These are phyloP conservation scores for Cataglyphis albicans DNA, from an alignment of 2,888 invertebrate species.

Conservation along the genomic window DNA sequence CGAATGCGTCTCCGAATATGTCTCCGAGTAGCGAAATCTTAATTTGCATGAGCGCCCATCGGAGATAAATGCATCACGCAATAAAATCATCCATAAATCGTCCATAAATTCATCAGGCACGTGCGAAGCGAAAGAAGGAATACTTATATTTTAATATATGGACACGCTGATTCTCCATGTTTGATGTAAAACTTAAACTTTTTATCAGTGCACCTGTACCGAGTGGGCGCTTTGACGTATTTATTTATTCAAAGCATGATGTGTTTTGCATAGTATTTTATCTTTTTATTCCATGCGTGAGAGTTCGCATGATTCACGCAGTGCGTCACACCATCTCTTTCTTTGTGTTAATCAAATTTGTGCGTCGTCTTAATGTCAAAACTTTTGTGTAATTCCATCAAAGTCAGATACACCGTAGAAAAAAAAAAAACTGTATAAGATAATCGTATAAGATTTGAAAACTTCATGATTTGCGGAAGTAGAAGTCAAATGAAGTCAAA, in stretches of 20 bases:
- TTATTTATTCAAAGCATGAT: neutral
- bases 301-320: neutral
- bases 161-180: neutral
- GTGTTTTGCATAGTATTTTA: neutral
- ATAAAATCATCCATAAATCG: no score
- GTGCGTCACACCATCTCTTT: neutral
- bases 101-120: conserved; percentile 81
- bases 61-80: conserved; percentile 77
- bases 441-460: neutral
- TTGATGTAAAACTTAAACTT: neutral
- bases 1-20: conserved; percentile 50
- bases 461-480: neutral
- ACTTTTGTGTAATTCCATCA: neutral
- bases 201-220: neutral
- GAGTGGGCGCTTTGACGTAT: neutral
- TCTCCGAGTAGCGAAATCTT: conserved; percentile 73
- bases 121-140: conserved; percentile 34
- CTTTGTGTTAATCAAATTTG: conserved; percentile 10
- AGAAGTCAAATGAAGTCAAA: neutral
- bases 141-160: neutral
- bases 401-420: neutral
- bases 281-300: neutral
- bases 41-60: conserved; percentile 79
- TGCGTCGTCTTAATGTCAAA: neutral
- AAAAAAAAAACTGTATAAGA: neutral